Percentiles rank a stretch among this genome's conserved stretches.
Conservation (phyloP, 1,140 invertebrate genomes). For the Listronotus oregonensis region DNA sequence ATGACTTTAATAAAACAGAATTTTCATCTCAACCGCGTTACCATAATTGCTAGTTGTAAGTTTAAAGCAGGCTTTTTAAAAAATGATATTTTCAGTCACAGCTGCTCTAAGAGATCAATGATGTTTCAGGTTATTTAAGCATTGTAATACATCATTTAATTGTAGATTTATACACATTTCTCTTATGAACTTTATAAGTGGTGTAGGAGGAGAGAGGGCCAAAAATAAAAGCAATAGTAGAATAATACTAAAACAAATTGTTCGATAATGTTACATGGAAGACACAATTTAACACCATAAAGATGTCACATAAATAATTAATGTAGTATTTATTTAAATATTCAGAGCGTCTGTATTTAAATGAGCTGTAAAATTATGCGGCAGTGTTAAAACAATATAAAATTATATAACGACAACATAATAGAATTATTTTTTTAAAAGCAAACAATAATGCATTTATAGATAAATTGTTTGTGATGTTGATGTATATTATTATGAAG, state of each 20-base stretch:
- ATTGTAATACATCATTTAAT: too few species aligned
- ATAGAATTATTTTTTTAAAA: conserved; percentile 19
- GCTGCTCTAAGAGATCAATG: too few species aligned
- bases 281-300: conserved; percentile 37
- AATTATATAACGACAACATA: conserved; percentile 36
- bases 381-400: conserved; percentile 36
- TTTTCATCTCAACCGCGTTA: too few species aligned
- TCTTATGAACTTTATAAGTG: conserved; percentile 2
- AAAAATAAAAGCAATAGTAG: conserved; percentile 13
- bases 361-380: conserved; percentile 26
- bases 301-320: conserved; percentile 38
- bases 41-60: too few species aligned
- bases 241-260: conserved; percentile 24
- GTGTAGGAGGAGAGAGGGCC: neutral
- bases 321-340: conserved; percentile 35
- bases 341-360: conserved; percentile 31
- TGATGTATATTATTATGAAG: conserved; percentile 17
- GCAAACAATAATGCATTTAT: conserved; percentile 28
- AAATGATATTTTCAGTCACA: too few species aligned
- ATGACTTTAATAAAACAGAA: too few species aligned
- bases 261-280: conserved; percentile 20
- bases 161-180: conserved; percentile 17
- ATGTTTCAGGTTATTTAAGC: too few species aligned
- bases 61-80: too few species aligned
- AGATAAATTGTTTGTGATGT: conserved; percentile 25